Evolutionary conservation across 53 echinoderm and acorn worm species (phyloP).

Genomic region (Mesocentrotus franciscanus): DNA sequence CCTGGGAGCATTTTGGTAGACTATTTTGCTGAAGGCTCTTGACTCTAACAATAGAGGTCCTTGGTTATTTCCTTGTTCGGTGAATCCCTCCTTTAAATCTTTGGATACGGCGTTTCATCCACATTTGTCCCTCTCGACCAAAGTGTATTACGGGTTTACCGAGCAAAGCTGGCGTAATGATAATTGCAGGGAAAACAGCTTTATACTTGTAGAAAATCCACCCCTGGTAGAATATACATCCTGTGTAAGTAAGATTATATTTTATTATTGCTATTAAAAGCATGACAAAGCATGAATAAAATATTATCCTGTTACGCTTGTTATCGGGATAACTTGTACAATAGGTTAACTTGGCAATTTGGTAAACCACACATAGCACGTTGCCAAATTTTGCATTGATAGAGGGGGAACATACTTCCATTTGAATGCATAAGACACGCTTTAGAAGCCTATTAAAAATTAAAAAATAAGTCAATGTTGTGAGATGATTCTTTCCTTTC

Average conservation of each 20-base stretch:
- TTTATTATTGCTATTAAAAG: no score
- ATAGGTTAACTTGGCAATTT: neutral
- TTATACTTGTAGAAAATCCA: neutral
- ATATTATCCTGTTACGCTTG: no score
- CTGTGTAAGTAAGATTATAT: neutral
- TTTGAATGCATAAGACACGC: no score
- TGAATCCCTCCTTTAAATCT: neutral
- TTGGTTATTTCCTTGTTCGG: neutral
- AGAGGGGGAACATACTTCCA: no score
- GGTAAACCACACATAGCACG: neutral
- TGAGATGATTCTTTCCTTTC: no score
- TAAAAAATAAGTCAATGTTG: no score
- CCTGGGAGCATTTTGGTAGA: neutral
- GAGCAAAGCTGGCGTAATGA: neutral
- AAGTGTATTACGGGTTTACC: neutral
- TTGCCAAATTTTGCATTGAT: neutral
- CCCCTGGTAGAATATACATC: neutral
- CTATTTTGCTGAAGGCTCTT: neutral
- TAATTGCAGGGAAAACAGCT: neutral
- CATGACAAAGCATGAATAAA: neutral
- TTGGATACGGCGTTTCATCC: neutral
- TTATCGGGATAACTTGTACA: neutral
- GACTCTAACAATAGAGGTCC: neutral
- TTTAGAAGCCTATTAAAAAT: no score
- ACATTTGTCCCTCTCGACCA: neutral